phyloP scores from a whole-genome alignment of 2,113 vertebrate genomes.

The Muscicapa adusta region DNA sequence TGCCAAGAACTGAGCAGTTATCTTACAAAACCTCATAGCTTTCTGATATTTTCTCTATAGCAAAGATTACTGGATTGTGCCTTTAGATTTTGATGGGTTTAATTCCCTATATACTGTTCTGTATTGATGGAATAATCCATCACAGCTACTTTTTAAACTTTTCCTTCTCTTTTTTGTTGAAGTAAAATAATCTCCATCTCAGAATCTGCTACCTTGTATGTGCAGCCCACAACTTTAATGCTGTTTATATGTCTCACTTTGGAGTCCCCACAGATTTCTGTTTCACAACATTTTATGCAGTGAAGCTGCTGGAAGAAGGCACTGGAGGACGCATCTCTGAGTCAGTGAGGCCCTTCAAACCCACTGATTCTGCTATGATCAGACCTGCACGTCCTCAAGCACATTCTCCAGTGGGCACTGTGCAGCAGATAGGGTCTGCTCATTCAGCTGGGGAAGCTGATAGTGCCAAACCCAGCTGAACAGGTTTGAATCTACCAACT shows the following conservation, averaged over 20 bases:
- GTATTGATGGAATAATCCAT: neutral
- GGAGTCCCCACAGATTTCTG: neutral
- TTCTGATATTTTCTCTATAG: neutral
- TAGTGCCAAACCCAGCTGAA: neutral
- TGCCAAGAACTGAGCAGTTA: neutral
- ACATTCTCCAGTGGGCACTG: neutral
- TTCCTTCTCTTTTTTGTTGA: neutral
- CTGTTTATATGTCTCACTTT: neutral
- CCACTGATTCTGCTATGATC: accelerated
- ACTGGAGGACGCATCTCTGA: neutral
- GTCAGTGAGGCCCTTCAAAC: neutral
- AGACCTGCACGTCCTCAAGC: neutral
- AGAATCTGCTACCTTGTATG: neutral
- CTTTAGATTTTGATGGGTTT: neutral
- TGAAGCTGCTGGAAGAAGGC: neutral
- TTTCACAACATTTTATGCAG: neutral
- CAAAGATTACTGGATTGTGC: neutral
- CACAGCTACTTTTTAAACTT: neutral
- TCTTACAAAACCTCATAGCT: neutral
- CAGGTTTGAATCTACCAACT: neutral
- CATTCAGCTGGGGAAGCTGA: neutral
- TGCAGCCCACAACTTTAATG: neutral
- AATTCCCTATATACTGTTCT: neutral
- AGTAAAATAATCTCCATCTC: neutral
- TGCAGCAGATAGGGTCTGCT: accelerated